Evolutionary conservation across 2,113 vertebrate species (phyloP).

Genomic region (Oceanites oceanicus): DNA sequence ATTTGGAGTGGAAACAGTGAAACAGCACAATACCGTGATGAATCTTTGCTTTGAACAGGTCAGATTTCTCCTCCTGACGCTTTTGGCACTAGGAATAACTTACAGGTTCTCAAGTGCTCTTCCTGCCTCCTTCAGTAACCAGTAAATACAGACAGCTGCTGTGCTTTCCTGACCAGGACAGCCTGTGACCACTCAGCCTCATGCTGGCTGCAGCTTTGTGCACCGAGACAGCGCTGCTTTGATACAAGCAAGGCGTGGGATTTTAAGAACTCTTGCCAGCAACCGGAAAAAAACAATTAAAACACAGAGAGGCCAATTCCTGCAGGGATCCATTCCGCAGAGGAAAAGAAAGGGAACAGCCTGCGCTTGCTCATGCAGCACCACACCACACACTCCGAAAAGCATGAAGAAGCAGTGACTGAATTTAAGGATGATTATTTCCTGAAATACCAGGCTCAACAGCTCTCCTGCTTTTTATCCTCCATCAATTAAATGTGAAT

Average conservation of each 20-base stretch:
- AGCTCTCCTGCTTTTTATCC: not conserved
- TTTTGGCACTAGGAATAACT: not conserved
- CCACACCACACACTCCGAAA: fast-evolving
- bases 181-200: not conserved
- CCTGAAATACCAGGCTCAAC: not conserved
- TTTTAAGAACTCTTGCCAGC: not conserved
- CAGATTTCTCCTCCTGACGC: not conserved
- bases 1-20: not conserved
- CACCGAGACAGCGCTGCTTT: not conserved
- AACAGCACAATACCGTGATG: not conserved
- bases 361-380: not conserved
- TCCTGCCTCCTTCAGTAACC: not conserved
- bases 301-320: not conserved
- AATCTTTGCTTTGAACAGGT: not conserved
- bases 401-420: not conserved
- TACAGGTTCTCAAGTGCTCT: not conserved
- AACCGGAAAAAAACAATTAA: not conserved
- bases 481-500: not conserved
- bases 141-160: not conserved
- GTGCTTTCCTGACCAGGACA: not conserved
- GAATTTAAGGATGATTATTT: not conserved
- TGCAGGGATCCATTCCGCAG: not conserved
- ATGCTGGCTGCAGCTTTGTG: not conserved
- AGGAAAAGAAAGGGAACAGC: not conserved
- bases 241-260: not conserved